Conservation (phyloP, 30 jellyfish, hydroid and myxozoan species). For the Mastigias papua region DNA sequence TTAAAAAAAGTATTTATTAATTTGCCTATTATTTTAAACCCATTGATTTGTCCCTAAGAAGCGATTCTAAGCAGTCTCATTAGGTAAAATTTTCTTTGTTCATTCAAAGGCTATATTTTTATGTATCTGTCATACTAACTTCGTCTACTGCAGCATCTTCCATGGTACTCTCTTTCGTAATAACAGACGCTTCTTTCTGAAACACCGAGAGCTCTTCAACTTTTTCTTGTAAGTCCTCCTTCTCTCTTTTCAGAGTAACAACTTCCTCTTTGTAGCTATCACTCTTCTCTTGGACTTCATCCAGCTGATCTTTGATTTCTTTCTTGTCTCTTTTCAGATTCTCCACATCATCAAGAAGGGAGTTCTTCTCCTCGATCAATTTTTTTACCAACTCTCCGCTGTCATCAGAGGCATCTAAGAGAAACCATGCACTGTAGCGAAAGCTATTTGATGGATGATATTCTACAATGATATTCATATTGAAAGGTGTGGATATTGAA, state of each 20-base stretch:
- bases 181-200: slow-evolving; percentile 20
- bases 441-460: too few species aligned
- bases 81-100: too few species aligned
- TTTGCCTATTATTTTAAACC: too few species aligned
- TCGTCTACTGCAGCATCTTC: slow-evolving; percentile 66
- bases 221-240: slow-evolving; percentile 54
- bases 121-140: too few species aligned
- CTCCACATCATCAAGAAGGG: slow-evolving; percentile 55
- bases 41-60: too few species aligned
- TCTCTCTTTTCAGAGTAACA: slow-evolving; percentile 40
- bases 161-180: slow-evolving; percentile 29
- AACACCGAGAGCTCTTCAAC: slow-evolving; percentile 50
- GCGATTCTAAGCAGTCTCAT: too few species aligned
- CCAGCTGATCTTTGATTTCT: slow-evolving; percentile 44
- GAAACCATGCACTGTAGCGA: too few species aligned
- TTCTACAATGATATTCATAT: background rate
- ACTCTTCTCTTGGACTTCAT: slow-evolving; percentile 23
- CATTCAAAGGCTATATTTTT: too few species aligned
- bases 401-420: slow-evolving; percentile 33
- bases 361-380: slow-evolving; percentile 68
- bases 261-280: slow-evolving; percentile 35
- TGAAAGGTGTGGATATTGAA: background rate
- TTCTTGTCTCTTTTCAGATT: slow-evolving; percentile 16
- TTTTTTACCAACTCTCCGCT: slow-evolving; percentile 59
- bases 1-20: too few species aligned